phyloP scores from a whole-genome alignment of 2,113 vertebrate genomes.

The Aldabrachelys gigantea region DNA sequence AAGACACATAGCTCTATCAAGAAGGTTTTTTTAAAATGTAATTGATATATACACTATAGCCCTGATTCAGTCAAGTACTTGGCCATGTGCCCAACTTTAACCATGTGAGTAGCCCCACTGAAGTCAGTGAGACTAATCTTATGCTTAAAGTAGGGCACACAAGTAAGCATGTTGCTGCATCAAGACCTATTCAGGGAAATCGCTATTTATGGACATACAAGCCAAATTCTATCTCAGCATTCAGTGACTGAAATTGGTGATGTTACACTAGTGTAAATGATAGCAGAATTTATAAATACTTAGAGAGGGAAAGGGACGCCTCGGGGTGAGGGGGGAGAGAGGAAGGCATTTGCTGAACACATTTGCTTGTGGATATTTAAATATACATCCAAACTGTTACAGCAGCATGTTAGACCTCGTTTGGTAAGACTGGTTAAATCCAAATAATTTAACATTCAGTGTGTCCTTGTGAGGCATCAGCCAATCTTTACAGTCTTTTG shows the following conservation, averaged over 20 bases:
- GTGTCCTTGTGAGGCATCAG: not conserved
- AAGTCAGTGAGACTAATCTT: not conserved
- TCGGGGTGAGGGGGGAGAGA: not conserved
- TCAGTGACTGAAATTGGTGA: not conserved
- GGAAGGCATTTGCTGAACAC: fast-evolving
- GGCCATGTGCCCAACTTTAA: not conserved
- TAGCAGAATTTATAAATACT: not conserved
- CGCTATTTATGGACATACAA: not conserved
- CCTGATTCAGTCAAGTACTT: conserved; percentile 28
- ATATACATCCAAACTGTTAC: not conserved
- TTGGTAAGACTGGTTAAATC: no score
- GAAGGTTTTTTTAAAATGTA: conserved; percentile 28
- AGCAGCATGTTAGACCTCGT: not conserved
- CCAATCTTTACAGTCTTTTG: not conserved
- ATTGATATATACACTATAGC: not conserved
- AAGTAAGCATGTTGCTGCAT: not conserved
- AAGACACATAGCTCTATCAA: not conserved
- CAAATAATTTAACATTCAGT: not conserved
- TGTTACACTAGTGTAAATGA: not conserved
- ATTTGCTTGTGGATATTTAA: not conserved
- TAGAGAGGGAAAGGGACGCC: not conserved
- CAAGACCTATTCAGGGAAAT: not conserved
- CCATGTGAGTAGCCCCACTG: not conserved
- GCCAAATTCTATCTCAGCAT: not conserved
- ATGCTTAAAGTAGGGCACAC: not conserved